Percentiles rank a stretch among this genome's conserved stretches.
phyloP scores from a whole-genome alignment of 2,888 invertebrate genomes.

The Agrilus cyanescens region DNA sequence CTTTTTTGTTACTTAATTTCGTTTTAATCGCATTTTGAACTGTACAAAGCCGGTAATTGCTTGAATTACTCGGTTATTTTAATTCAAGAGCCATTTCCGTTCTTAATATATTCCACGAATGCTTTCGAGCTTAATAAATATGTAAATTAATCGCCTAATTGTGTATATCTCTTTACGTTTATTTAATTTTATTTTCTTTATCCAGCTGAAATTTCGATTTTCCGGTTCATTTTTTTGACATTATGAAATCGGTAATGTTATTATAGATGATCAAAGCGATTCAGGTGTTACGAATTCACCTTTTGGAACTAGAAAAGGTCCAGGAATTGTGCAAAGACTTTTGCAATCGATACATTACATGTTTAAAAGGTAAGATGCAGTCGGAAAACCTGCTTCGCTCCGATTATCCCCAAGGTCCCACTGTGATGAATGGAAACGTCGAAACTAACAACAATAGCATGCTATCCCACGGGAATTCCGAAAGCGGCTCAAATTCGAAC shows the following conservation, averaged over 20 bases:
- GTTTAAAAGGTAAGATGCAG: slow-evolving; percentile 83
- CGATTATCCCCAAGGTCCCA: slow-evolving; percentile 58
- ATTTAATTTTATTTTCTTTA: too few species aligned
- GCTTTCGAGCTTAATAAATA: not conserved
- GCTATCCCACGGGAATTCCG: slow-evolving; percentile 34
- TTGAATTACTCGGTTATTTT: too few species aligned
- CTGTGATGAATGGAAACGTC: slow-evolving; percentile 27
- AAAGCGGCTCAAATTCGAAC: slow-evolving; percentile 38
- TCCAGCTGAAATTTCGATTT: too few species aligned
- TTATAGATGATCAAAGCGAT: slow-evolving; percentile 73
- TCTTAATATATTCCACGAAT: too few species aligned
- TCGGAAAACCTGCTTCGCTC: slow-evolving; percentile 74
- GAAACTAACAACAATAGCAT: slow-evolving; percentile 38
- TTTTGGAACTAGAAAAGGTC: slow-evolving; percentile 86
- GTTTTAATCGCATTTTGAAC: too few species aligned
- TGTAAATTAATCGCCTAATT: not conserved
- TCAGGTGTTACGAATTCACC: slow-evolving; percentile 84
- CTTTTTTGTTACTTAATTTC: too few species aligned
- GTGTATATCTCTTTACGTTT: too few species aligned
- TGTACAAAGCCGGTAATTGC: too few species aligned
- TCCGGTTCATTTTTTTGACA: too few species aligned
- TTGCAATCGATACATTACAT: slow-evolving; percentile 84
- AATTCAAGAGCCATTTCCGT: too few species aligned
- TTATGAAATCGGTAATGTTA: not conserved
- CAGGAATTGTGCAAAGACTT: slow-evolving; percentile 92